A percentile compares a stretch with the other conserved stretches of the same genome.
phyloP scores from a whole-genome alignment of 2,797 vertebrate species.

The Mallotus villosus region DNA sequence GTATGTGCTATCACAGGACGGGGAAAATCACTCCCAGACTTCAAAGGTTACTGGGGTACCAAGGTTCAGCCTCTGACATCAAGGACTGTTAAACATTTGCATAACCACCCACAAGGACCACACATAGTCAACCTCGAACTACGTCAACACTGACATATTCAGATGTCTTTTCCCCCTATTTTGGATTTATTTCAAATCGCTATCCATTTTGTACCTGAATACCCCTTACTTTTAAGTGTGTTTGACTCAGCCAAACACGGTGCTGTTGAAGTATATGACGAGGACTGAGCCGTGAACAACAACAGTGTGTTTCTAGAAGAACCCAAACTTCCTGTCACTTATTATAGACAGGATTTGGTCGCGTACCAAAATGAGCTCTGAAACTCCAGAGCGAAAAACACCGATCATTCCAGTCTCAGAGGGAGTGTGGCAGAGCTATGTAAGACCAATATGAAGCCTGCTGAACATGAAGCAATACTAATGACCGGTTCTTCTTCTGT shows the following conservation, averaged over 20 bases:
- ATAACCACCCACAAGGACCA: slow-evolving; percentile 7
- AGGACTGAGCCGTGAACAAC: not conserved
- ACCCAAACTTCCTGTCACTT: not conserved
- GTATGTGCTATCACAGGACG: slow-evolving; percentile 18
- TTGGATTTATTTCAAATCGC: too few relatives aligned
- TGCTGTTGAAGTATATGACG: slow-evolving; percentile 6
- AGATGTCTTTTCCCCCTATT: slow-evolving; percentile 7
- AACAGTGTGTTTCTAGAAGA: not conserved
- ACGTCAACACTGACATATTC: slow-evolving; percentile 19
- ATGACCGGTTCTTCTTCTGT: not conserved
- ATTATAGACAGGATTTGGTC: not conserved
- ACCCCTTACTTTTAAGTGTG: too few relatives aligned
- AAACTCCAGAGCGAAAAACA: not conserved
- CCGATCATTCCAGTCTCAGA: not conserved
- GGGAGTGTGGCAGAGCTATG: not conserved
- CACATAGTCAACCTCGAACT: not conserved
- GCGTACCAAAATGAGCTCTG: not conserved
- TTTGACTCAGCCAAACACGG: not conserved
- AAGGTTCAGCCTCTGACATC: slow-evolving; percentile 40
- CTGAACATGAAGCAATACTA: not conserved
- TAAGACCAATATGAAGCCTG: not conserved
- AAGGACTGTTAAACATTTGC: slow-evolving; percentile 48
- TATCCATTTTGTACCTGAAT: too few relatives aligned
- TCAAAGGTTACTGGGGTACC: slow-evolving; percentile 54
- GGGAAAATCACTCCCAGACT: slow-evolving; percentile 55